Evolutionary conservation across 2,888 invertebrate genomes (phyloP).

Genomic region (Tholera decimalis): DNA sequence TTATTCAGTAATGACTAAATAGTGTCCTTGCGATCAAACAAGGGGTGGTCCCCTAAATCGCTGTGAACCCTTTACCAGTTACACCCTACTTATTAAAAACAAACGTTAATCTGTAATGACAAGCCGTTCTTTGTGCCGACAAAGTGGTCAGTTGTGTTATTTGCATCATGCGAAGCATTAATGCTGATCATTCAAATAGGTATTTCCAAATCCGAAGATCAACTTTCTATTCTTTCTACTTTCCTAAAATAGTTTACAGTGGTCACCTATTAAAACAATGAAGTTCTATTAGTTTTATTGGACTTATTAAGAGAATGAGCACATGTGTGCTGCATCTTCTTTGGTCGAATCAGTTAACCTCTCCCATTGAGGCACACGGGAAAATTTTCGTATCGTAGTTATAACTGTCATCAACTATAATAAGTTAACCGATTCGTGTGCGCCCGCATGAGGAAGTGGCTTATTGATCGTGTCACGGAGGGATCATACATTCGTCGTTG

Average conservation of each 20-base stretch:
- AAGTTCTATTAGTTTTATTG: conserved; percentile 85
- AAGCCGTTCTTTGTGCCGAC: conserved; percentile 63
- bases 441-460: conserved; percentile 89
- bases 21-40: conserved; percentile 74
- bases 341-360: conserved; percentile 88
- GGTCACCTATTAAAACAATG: conserved; percentile 74
- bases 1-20: conserved; percentile 69
- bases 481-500: conserved; percentile 76
- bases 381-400: conserved; percentile 82
- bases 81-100: conserved; percentile 82
- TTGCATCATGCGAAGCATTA: conserved; percentile 50
- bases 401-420: conserved; percentile 87
- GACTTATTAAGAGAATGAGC: conserved; percentile 81
- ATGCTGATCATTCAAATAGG: conserved; percentile 24
- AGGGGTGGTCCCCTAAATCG: conserved; percentile 81
- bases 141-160: conserved; percentile 53
- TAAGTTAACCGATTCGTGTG: conserved; percentile 82
- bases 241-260: conserved; percentile 61
- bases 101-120: conserved; percentile 75
- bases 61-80: conserved; percentile 84
- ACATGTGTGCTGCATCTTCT: conserved; percentile 77
- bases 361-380: conserved; percentile 84
- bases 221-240: conserved; percentile 53
- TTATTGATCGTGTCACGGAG: conserved; percentile 85
- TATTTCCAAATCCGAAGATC: neutral